Conservation (phyloP, 2,888 invertebrate genomes). For the Mythimna pallens region DNA sequence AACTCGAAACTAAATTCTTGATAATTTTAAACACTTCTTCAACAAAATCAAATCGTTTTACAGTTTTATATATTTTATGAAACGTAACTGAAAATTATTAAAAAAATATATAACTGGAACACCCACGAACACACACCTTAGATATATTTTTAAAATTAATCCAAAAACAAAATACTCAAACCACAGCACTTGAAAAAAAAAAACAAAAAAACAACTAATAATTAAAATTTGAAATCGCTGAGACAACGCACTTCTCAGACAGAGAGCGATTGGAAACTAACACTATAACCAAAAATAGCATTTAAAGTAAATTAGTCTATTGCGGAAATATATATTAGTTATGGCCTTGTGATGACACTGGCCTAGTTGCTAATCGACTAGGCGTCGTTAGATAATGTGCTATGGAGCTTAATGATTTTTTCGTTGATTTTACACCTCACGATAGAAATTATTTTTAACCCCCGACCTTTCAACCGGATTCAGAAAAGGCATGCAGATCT, state of each 20-base stretch:
- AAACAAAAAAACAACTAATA: not conserved
- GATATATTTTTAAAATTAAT: not conserved
- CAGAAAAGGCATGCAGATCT: too few species aligned
- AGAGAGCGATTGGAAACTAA: conserved; percentile 71
- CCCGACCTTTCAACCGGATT: too few species aligned
- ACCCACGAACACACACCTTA: conserved; percentile 2
- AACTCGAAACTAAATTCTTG: not conserved
- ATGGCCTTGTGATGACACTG: conserved; percentile 73
- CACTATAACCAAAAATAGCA: conserved; percentile 65
- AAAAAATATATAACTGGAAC: too few species aligned
- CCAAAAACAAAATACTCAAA: not conserved
- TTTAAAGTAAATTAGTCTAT: conserved; percentile 74
- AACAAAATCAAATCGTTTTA: not conserved
- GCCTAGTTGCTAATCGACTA: conserved; percentile 55
- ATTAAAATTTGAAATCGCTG: conserved; percentile 6
- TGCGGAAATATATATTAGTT: conserved; percentile 68
- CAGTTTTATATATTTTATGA: not conserved
- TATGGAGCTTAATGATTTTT: not conserved
- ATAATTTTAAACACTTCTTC: too few species aligned
- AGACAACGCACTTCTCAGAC: conserved; percentile 61
- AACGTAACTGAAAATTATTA: too few species aligned
- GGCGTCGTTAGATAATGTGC: conserved; percentile 1
- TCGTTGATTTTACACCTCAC: not conserved
- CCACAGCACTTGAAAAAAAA: conserved; percentile 19
- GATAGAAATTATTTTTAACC: too few species aligned